phyloP scores from a whole-genome alignment of 30 jellyfish, hydroid and myxozoan species.

The Cassiopea xamachana region DNA sequence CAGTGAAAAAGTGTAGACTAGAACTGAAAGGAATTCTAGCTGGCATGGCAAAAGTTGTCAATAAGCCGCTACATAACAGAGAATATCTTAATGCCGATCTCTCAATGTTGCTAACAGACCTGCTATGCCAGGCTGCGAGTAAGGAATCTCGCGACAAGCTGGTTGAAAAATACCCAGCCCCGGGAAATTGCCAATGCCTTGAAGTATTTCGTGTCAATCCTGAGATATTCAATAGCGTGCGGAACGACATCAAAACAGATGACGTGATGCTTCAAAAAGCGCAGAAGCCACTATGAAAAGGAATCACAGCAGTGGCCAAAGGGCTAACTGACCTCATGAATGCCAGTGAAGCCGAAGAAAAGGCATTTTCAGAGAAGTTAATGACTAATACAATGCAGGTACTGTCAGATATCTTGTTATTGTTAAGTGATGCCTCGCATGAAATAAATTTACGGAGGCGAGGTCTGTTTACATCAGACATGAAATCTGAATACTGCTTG shows the following conservation, averaged over 20 bases:
- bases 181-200: not conserved
- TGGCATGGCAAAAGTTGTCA: not conserved
- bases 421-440: not conserved
- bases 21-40: not conserved
- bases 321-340: not conserved
- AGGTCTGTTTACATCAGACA: not conserved
- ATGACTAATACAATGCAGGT: not conserved
- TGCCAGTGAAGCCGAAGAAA: not conserved
- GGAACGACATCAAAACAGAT: not conserved
- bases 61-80: not conserved
- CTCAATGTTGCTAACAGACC: not conserved
- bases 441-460: not conserved
- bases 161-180: not conserved
- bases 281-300: not conserved
- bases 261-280: not conserved
- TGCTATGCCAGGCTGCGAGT: not conserved
- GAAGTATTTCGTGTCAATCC: not conserved
- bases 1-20: not conserved
- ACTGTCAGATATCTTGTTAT: not conserved
- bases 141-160: not conserved
- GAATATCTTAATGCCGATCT: not conserved
- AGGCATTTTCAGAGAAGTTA: not conserved
- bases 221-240: not conserved
- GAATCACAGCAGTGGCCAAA: not conserved
- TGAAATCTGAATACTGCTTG: not conserved